A percentile compares a stretch with the other conserved stretches of the same genome.
phyloP scores from a whole-genome alignment of 2,797 vertebrate genomes.

The Tarsius wallacei region DNA sequence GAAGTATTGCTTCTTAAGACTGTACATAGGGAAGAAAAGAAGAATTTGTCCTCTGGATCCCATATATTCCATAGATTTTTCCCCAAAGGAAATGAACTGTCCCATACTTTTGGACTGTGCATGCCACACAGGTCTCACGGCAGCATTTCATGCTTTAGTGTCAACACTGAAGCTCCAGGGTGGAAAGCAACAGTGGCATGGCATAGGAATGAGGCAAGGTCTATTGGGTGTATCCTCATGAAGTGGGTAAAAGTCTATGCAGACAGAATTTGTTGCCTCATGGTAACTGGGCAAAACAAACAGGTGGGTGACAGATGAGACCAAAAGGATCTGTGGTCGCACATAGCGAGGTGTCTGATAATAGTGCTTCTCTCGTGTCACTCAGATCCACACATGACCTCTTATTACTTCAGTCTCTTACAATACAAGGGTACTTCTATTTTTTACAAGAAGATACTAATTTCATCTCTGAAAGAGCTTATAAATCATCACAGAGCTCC shows the following conservation, averaged over 20 bases:
- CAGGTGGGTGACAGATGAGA: not conserved
- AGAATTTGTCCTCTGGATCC: not conserved
- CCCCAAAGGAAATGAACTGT: not conserved
- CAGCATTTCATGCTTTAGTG: not conserved
- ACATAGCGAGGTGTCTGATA: not conserved
- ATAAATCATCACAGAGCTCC: not conserved
- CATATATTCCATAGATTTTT: not conserved
- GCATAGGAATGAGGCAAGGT: not conserved
- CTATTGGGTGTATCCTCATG: not conserved
- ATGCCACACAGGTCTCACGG: not conserved
- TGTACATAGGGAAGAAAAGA: not conserved
- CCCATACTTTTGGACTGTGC: not conserved
- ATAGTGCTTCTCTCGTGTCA: not conserved
- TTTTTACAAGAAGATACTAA: not conserved
- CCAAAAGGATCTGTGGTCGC: not conserved
- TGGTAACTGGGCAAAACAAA: not conserved
- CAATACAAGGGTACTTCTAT: not conserved
- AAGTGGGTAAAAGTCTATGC: not conserved
- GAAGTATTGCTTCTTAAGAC: not conserved
- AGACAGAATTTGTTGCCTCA: not conserved
- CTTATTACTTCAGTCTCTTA: not conserved
- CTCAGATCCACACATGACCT: not conserved
- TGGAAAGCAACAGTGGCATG: not conserved
- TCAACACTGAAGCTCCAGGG: not conserved
- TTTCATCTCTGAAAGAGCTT: not conserved